These are phyloP conservation scores for Hipposideros armiger DNA, from an alignment of 2,113 vertebrate genomes.

Conservation along the genomic window DNA sequence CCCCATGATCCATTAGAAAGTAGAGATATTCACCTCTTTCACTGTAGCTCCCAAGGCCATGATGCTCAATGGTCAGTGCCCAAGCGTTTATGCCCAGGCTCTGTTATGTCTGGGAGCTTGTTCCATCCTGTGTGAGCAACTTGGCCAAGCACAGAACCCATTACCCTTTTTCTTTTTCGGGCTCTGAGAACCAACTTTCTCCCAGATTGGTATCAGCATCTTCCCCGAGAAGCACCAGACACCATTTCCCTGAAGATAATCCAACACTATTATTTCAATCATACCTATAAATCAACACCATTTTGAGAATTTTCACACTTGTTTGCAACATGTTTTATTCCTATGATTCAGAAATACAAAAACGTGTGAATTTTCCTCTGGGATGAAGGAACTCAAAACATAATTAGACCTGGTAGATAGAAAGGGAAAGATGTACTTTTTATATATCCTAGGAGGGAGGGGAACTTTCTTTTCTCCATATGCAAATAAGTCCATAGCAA, in stretches of 20 bases:
- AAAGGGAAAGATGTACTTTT: neutral
- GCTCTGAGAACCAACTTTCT: neutral
- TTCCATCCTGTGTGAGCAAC: neutral
- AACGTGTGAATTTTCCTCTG: neutral
- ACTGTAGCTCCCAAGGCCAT: neutral
- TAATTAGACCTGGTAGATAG: neutral
- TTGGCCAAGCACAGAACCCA: neutral
- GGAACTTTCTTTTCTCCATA: neutral
- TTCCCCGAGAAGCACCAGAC: neutral
- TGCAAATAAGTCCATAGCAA: constrained; percentile 39
- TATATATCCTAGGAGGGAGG: neutral
- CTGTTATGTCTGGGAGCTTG: neutral
- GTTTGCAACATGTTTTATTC: neutral
- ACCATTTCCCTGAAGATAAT: neutral
- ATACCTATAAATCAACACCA: neutral
- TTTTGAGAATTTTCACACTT: neutral
- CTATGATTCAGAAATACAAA: constrained; percentile 1
- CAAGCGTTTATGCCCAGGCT: neutral
- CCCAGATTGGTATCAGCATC: neutral
- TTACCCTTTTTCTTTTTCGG: neutral
- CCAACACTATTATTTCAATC: neutral
- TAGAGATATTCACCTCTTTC: neutral
- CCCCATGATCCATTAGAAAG: neutral
- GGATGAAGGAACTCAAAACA: neutral
- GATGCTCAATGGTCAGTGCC: neutral